Evolutionary conservation across 2,888 invertebrate species (phyloP).

Genomic region (Scaptomyza reducta): DNA sequence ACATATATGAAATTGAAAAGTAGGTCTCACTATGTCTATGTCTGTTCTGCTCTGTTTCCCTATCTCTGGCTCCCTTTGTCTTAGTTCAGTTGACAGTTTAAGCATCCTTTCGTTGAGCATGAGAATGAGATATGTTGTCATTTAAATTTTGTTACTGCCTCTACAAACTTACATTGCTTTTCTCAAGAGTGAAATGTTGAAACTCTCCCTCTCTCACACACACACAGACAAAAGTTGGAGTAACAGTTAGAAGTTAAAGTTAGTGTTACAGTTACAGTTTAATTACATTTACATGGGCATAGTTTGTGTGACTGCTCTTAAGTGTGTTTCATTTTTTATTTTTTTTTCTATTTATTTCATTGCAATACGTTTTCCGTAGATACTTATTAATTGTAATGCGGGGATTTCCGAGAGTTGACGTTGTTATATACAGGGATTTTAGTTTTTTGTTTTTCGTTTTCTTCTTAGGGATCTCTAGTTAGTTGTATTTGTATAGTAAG

Average conservation of each 20-base stretch:
- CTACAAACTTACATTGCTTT: conserved; percentile 32
- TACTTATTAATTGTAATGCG: conserved; percentile 51
- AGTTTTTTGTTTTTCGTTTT: neutral
- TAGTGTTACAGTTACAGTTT: conserved; percentile 35
- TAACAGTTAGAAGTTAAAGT: conserved; percentile 27
- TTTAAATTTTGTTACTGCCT: conserved; percentile 25
- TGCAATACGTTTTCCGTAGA: conserved; percentile 28
- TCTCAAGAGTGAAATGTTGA: conserved; percentile 13
- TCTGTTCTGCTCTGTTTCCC: conserved; percentile 2
- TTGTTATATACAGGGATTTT: conserved; percentile 46
- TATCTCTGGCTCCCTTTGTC: neutral
- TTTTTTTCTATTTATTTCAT: conserved; percentile 2
- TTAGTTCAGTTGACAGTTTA: conserved; percentile 12
- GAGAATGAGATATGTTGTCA: conserved; percentile 14
- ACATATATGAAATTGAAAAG: conserved; percentile 20
- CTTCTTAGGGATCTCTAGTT: conserved; percentile 56
- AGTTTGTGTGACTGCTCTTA: conserved; percentile 18
- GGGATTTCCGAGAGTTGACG: conserved; percentile 69
- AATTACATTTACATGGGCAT: conserved; percentile 52
- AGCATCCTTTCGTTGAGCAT: conserved; percentile 14
- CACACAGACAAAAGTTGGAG: conserved; percentile 8
- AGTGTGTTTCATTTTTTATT: neutral
- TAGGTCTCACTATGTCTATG: conserved; percentile 8
- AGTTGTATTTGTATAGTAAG: conserved; percentile 41
- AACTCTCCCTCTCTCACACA: conserved; percentile 6